Evolutionary conservation across 1,140 invertebrate species (phyloP).

Genomic region (Cheumatopsyche charites): DNA sequence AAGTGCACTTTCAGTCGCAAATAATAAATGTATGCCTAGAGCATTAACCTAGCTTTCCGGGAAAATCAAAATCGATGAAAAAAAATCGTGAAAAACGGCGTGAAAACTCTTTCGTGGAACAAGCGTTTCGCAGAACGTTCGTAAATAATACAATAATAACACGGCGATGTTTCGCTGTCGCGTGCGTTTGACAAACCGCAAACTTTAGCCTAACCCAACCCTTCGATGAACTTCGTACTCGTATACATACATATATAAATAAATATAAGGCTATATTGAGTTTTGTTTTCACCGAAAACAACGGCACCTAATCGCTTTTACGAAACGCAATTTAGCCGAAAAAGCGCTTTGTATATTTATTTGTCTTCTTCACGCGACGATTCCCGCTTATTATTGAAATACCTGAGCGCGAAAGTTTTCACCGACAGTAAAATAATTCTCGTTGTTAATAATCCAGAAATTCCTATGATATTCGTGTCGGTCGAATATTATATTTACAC

Average conservation of each 20-base stretch:
- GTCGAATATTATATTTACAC: no score
- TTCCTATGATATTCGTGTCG: no score
- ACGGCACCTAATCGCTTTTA: constrained; percentile 24
- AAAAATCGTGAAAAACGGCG: not conserved
- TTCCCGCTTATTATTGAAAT: constrained; percentile 22
- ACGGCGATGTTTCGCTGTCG: constrained; percentile 31
- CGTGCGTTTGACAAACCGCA: constrained; percentile 44
- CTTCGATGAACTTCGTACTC: not conserved
- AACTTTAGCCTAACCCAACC: constrained; percentile 26
- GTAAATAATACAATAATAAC: not conserved
- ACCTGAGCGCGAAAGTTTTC: constrained; percentile 22
- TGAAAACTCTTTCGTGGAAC: not conserved
- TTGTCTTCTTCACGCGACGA: constrained; percentile 32
- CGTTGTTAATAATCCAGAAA: not conserved
- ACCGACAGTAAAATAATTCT: constrained; percentile 20
- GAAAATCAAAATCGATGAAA: not conserved
- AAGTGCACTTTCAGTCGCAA: no score
- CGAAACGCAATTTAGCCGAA: constrained; percentile 29
- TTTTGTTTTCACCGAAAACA: constrained; percentile 18
- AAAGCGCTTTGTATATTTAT: constrained; percentile 17
- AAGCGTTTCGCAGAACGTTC: no score
- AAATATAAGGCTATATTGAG: not conserved
- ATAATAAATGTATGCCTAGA: no score
- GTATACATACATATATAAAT: not conserved
- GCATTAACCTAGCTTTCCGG: no score